These are phyloP conservation scores for Spialia ferax DNA, from an alignment of 2,888 invertebrate species.

Conservation along the genomic window DNA sequence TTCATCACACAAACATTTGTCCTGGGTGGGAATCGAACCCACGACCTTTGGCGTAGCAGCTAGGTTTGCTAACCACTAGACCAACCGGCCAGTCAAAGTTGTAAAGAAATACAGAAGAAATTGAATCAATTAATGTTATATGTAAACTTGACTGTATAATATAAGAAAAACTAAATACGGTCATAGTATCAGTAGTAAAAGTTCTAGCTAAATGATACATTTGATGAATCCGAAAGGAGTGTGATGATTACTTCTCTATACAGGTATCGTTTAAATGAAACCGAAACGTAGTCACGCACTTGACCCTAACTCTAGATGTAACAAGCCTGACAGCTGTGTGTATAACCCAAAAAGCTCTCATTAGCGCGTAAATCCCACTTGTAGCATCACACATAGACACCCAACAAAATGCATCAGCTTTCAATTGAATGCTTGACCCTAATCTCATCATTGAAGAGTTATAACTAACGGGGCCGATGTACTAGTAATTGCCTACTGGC, in stretches of 20 bases:
- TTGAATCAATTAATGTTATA: no score
- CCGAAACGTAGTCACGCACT: background rate
- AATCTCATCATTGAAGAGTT: slow-evolving; percentile 51
- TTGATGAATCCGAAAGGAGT: background rate
- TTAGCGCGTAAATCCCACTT: slow-evolving; percentile 36
- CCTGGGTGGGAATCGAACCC: no score
- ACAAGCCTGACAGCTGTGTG: slow-evolving; percentile 13
- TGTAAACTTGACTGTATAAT: no score
- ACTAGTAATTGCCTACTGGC: slow-evolving; percentile 49
- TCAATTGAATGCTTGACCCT: slow-evolving; percentile 47
- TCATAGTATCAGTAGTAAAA: background rate
- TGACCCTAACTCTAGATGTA: slow-evolving; percentile 14
- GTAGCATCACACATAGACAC: slow-evolving; percentile 25
- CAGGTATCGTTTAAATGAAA: background rate
- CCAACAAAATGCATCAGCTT: slow-evolving; percentile 38
- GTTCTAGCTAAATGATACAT: background rate
- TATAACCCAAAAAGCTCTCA: slow-evolving; percentile 28
- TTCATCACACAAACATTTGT: no score
- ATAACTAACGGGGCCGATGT: slow-evolving; percentile 49
- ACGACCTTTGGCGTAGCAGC: no score
- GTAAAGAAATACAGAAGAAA: no score
- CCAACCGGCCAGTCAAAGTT: no score
- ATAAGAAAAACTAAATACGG: no score
- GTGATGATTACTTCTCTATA: background rate
- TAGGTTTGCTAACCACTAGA: no score